Base-by-base conservation (phyloP, 2,888 invertebrate species). In the Holacanthella duospinosa region DNA sequence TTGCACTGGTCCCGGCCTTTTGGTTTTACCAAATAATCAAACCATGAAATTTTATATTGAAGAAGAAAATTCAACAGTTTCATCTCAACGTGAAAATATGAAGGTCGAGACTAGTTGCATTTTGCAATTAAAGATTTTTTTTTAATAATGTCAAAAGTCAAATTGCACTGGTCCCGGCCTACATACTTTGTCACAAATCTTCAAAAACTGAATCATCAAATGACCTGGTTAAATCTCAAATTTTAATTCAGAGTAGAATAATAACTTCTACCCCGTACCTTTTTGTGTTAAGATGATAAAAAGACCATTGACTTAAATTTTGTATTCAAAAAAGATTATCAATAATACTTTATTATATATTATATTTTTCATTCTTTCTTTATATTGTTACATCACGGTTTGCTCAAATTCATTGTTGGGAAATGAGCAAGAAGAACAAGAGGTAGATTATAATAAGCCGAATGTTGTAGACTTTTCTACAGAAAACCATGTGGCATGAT, bases 131-230 rank as follows among this genome's bases (percentile, higher is more conserved):
- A n/a, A n/a, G n/a, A n/a, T n/a, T n/a, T n/a, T n/a, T n/a, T n/a
- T n/a, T n/a, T n/a, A n/a, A n/a, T n/a, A n/a, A n/a, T n/a, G n/a
- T n/a, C n/a, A n/a, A 48, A 55, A 43, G 43, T 61, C 67, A 67
- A 72, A 73, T 73, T 73, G 73, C 73, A 73, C 73, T 73, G 66
- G 69, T 72, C 73, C 73, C 73, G 72, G 73, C 72, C 73, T 72
- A 69, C 70, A 66, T 60, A 66, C 64, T 29, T 59, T 64, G 61
- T 65, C 6, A 36, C 36, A 9, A 36, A 48, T 21, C 48, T n/a
- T 21, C 21, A 21, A 48, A 36, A 36, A 16, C 36, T 16, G 36
- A 36, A 36, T 6, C 36, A 36, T 36, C 36, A 36, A 16, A 36
- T 16, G 16, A 9, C 9, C 28, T 9, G 28, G 9, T 25, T 27